phyloP scores from a whole-genome alignment of 2,888 invertebrate genomes.

The Hemicrepidius hirtus region DNA sequence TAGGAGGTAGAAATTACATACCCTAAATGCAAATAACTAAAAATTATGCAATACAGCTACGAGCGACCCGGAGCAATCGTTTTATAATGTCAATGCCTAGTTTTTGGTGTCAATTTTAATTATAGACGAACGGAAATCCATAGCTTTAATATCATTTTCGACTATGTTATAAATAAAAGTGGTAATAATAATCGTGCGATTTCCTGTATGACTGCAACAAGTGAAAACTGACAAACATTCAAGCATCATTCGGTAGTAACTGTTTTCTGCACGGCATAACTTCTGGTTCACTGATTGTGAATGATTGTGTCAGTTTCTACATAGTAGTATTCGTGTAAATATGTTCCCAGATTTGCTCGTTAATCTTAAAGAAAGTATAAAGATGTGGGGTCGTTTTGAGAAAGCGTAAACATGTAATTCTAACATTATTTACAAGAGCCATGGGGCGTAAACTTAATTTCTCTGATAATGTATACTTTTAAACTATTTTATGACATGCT shows the following conservation, averaged over 20 bases:
- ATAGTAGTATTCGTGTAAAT: slow-evolving; percentile 7
- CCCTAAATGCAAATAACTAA: no score
- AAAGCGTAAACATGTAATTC: slow-evolving; percentile 38
- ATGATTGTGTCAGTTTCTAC: slow-evolving; percentile 8
- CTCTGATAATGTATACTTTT: slow-evolving; percentile 34
- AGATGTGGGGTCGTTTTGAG: slow-evolving; percentile 35
- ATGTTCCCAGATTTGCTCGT: slow-evolving; percentile 16
- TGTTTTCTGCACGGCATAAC: slow-evolving; percentile 7
- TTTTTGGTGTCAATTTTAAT: no score
- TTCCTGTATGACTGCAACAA: slow-evolving; percentile 30
- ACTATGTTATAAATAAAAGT: no score
- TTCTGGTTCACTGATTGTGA: neutral
- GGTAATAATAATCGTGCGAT: slow-evolving; percentile 14
- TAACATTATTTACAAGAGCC: slow-evolving; percentile 26
- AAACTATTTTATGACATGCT: slow-evolving; percentile 28
- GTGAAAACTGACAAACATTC: neutral
- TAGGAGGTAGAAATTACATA: neutral
- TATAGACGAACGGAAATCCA: no score
- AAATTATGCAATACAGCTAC: no score
- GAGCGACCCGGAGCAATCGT: no score
- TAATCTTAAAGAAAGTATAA: slow-evolving; percentile 19
- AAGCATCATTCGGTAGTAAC: neutral
- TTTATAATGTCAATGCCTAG: no score
- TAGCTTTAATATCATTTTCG: no score
- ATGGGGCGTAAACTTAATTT: slow-evolving; percentile 34